These are phyloP conservation scores for Dicyrtomina minuta DNA, from an alignment of 2,888 invertebrate genomes.

Conservation along the genomic window DNA sequence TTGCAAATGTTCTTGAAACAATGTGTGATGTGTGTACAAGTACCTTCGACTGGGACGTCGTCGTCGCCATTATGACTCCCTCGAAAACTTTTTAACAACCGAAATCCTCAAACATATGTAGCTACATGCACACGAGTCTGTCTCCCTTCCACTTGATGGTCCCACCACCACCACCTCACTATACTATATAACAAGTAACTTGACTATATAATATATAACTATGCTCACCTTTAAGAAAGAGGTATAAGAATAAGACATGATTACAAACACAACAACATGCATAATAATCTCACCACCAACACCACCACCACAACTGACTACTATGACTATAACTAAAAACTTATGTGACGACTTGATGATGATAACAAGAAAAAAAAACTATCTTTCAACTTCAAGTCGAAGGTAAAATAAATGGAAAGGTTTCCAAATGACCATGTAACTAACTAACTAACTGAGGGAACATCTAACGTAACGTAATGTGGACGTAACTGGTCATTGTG, in stretches of 20 bases:
- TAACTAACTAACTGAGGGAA: no score
- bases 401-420: background rate
- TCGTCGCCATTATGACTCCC: conserved; percentile 22
- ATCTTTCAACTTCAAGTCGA: background rate
- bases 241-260: no score
- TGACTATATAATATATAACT: no score
- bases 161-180: background rate
- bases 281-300: conserved; percentile 3
- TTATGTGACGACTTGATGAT: no score
- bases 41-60: background rate
- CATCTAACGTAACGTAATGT: conserved; percentile 1
- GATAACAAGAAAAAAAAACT: no score
- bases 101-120: conserved; percentile 24
- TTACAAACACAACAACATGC: background rate
- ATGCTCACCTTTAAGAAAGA: no score
- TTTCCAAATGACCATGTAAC: no score
- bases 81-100: conserved; percentile 31
- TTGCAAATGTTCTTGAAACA: conserved; percentile 32
- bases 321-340: no score
- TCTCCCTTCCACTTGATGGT: no score
- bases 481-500: conserved; percentile 14
- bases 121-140: conserved; percentile 8
- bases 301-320: no score
- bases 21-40: conserved; percentile 15
- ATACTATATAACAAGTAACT: background rate